These are phyloP conservation scores for Chelonoidis abingdonii DNA, from an alignment of 2,113 vertebrate species.

Conservation along the genomic window DNA sequence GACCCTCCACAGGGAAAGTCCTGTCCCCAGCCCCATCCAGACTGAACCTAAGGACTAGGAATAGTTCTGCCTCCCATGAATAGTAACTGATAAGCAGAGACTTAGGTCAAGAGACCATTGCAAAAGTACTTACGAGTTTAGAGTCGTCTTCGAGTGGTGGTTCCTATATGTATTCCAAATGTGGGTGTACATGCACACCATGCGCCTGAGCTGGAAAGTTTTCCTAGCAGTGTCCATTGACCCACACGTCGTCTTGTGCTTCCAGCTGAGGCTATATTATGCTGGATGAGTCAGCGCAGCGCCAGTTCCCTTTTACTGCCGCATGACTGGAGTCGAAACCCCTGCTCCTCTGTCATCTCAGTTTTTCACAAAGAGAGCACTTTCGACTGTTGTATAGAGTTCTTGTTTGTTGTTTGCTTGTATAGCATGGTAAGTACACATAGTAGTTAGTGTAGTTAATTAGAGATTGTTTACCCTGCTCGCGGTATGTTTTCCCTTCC, in stretches of 20 bases:
- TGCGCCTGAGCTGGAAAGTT: background rate
- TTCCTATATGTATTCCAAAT: background rate
- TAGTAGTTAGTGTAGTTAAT: background rate
- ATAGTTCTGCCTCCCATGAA: background rate
- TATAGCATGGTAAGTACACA: background rate
- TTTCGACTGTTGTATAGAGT: background rate
- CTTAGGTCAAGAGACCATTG: background rate
- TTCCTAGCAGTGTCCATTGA: background rate
- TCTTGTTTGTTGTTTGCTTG: background rate
- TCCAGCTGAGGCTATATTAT: background rate
- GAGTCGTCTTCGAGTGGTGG: background rate
- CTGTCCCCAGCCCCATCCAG: background rate
- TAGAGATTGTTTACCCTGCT: background rate
- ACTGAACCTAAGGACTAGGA: background rate
- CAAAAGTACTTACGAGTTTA: background rate
- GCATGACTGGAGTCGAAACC: background rate
- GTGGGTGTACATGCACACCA: too few relatives aligned
- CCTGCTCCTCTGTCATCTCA: background rate
- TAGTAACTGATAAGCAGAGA: background rate
- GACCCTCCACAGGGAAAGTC: too few relatives aligned
- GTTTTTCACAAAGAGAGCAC: background rate
- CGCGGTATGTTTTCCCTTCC: background rate
- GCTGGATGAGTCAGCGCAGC: background rate
- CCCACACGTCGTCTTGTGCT: background rate
- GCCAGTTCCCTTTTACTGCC: background rate